Evolutionary conservation across 1,140 invertebrate genomes (phyloP).

Genomic region (Drosophila repleta): DNA sequence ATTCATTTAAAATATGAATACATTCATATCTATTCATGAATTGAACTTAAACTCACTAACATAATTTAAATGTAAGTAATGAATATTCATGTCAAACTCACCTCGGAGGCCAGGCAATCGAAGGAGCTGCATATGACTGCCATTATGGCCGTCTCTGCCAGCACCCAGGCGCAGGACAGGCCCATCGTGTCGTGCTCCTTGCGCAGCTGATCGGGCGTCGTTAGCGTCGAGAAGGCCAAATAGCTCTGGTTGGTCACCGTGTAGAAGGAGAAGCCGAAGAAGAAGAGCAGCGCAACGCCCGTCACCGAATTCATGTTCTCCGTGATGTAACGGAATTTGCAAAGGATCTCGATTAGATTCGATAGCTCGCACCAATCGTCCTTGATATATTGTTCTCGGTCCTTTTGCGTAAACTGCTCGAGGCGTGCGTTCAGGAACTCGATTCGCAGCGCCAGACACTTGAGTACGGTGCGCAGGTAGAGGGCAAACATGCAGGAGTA

Average conservation of each 20-base stretch:
- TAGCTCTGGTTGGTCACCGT: constrained; percentile 75
- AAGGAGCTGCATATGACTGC: constrained; percentile 64
- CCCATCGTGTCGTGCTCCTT: constrained; percentile 56
- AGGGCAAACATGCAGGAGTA: constrained; percentile 62
- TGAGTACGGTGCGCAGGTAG: constrained; percentile 57
- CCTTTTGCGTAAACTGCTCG: constrained; percentile 45
- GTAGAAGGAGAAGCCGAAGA: constrained; percentile 71
- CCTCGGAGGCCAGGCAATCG: constrained; percentile 65
- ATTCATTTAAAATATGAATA: neutral
- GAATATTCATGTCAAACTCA: constrained; percentile 13
- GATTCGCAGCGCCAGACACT: constrained; percentile 46
- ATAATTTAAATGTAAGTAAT: neutral
- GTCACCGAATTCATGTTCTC: constrained; percentile 64
- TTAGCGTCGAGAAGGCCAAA: constrained; percentile 64
- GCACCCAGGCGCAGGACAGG: constrained; percentile 62
- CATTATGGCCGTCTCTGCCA: constrained; percentile 63
- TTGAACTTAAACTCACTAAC: too few species aligned
- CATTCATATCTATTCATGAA: neutral
- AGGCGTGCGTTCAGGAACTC: constrained; percentile 54
- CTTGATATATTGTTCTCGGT: constrained; percentile 15
- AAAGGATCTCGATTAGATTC: constrained; percentile 66
- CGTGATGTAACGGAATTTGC: constrained; percentile 70
- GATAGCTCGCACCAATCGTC: constrained; percentile 65
- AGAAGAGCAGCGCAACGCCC: constrained; percentile 62
- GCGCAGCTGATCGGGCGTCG: constrained; percentile 16